Base-by-base conservation (phyloP, 2,888 invertebrate genomes). In the Apocheima hispidaria region DNA sequence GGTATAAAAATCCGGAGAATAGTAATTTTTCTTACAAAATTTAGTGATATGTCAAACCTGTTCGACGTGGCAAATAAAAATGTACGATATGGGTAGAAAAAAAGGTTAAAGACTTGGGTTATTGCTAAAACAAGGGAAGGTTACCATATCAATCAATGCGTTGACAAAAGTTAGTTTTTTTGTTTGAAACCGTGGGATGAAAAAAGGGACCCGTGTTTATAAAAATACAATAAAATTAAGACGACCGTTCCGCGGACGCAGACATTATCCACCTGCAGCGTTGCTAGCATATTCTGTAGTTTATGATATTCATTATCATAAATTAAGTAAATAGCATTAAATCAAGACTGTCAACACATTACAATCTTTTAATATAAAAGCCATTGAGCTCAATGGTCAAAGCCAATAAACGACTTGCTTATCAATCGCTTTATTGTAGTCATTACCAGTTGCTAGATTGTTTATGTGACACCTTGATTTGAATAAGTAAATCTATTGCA, bases 41-140 rank as follows among this genome's bases (percentile, higher is more conserved):
- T 92, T 92, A 92, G 91, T 91, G 90, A 92, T 88, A 90, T 90
- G 92, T 92, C 92, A 91, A 90, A 89, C 86, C 81, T 83, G 87
- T 87, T 85, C 82, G 88, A 88, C 86, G 90, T 83, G 81, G 81
- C 86, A 90, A 90, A 92, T 90, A 91, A 91, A 92, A 92, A 90
- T 86, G 85, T 89, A 88, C 83, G 82, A 84, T 75, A 70, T 74
- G 76, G 75, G 77, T 75, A 69, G 75, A 81, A 84, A 87, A 90
- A 91, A 86, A 70, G 72, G 78, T 75, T 76, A 78, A 81, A 78
- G 81, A 75, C 81, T 83, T 76, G 86, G 89, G 88, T 86, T 90
- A 89, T 88, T 90, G 90, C 90, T 92, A 92, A 92, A 92, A 92
- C 92, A 92, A 92, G 90, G 87, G 82, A 90, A 85, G 88, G 88